phyloP scores from a whole-genome alignment of 1,140 invertebrate species.

The Ectropis grisescens region DNA sequence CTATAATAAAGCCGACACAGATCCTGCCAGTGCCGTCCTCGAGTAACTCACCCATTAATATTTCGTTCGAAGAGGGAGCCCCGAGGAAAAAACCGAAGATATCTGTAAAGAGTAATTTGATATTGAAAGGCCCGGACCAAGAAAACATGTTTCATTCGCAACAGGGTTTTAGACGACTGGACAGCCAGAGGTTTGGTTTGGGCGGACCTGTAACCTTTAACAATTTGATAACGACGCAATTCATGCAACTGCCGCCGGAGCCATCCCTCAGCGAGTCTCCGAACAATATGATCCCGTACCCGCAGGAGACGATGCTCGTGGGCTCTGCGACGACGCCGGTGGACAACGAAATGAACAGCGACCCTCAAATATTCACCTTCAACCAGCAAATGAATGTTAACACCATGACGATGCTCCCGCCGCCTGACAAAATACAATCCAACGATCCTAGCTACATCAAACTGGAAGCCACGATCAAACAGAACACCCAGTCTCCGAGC shows the following conservation, averaged over 20 bases:
- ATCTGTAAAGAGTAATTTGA: constrained; percentile 66
- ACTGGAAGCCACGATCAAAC: constrained; percentile 54
- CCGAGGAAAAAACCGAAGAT: constrained; percentile 66
- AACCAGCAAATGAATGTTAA: constrained; percentile 51
- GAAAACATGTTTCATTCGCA: constrained; percentile 62
- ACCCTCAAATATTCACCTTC: constrained; percentile 52
- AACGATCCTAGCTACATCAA: constrained; percentile 60
- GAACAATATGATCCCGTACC: constrained; percentile 39
- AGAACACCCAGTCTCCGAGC: constrained; percentile 57
- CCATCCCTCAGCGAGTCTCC: constrained; percentile 42
- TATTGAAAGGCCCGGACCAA: constrained; percentile 63
- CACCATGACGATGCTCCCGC: constrained; percentile 37
- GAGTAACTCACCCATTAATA: constrained; percentile 49
- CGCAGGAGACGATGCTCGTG: constrained; percentile 36
- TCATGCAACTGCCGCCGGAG: constrained; percentile 53
- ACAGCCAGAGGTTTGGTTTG: constrained; percentile 49
- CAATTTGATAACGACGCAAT: constrained; percentile 55
- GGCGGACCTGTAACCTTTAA: constrained; percentile 53
- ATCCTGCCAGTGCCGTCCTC: constrained; percentile 51
- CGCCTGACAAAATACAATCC: constrained; percentile 40
- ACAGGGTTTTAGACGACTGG: constrained; percentile 51
- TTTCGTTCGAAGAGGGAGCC: constrained; percentile 35
- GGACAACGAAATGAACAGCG: constrained; percentile 35
- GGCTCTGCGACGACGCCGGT: constrained; percentile 35
- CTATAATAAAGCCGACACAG: constrained; percentile 56